Evolutionary conservation across 2,113 vertebrate species (phyloP), one percentile per base, ranked within the genome.

Genomic region (Ailurus styani): DNA sequence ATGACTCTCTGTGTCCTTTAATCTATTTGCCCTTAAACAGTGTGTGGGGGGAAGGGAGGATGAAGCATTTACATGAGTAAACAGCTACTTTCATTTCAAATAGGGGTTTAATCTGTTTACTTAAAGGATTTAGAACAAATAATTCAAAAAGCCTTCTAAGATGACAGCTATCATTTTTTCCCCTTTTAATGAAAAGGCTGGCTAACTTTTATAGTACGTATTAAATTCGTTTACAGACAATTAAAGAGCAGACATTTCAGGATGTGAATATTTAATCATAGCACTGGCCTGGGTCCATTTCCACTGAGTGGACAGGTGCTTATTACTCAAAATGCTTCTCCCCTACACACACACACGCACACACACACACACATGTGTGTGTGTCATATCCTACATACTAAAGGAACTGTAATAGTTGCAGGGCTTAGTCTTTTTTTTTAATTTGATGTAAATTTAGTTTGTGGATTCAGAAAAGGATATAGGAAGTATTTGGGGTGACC

Each of bases 91-190:
- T 96, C 98, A 98, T 99, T 99, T 98, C 99, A 99, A 99, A 98
- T 45, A 87, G 98, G 98, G 98, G 97, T 99, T 99, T 99, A 99
- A 98, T 99, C 98, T 99, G 99, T 99, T 99, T 99, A 97, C 97
- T 97, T 99, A 99, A 99, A 98, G 97, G 98, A 98, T 99, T 98
- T 98, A 98, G 98, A 98, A 98, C 98, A 99, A 98, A 98, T 98
- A 75, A 98, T 98, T 98, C 98, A 97, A 99, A 98, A 98, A 97
- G 81, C 17, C 96, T 99, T 99, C 99, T 98, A 98, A 98, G 97
- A 96, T 98, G 96, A 98, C 96, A 97, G 98, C 97, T 98, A 98
- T 98, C 75, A 90, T 72, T 97, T 98, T 98, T 97, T 98, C 75
- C 42, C 81, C 45, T 27, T 98, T 98, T 97, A 96, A 96, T 97